Base-by-base conservation (phyloP, 2,113 vertebrate genomes). In the Lontra canadensis region DNA sequence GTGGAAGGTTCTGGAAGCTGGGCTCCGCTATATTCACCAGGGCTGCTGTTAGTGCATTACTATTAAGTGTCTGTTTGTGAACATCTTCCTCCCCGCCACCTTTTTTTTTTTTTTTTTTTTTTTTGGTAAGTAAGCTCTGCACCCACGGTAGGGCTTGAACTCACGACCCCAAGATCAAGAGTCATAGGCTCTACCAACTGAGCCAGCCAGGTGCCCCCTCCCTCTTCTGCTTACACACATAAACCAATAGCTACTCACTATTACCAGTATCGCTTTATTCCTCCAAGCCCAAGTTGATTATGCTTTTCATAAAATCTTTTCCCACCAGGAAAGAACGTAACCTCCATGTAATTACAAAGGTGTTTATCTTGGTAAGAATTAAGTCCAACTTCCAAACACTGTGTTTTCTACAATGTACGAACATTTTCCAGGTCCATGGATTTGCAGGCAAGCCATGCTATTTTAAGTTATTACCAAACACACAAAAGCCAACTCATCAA, bases 11-110 rank as follows among this genome's bases (percentile, higher is more conserved):
- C 25, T 29, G 73, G 73, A 47, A 31, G 18, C 71, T 6, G 47
- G n/a, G 13, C 36, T n/a, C 6, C 1, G 0, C 0, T 0, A 1
- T 21, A 2, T 34, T 44, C n/a, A 4, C 10, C 5, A 7, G 26
- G 2, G 13, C 18, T 2, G 20, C 76, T 11, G 0, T 44, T 74
- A 6, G 29, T 31, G 36, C 42, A 3, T 39, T 67, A 20, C 49
- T 31, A 29, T 1, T 4, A 9, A 55, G 10, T 3, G 25, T 34
- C 87, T 73, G 17, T 7, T 71, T 84, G 42, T 17, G 79, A 34
- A 95, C 44, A 79, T 23, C 34, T 81, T 59, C 26, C 74, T 26
- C 26, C 26, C 23, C 71, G 12, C 39, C 3, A 7, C 25, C 6
- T 7, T 14, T 3, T 7, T 7, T 42, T 42, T 42, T 42, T 42